Conservation (phyloP, 2,888 invertebrate genomes). For the Apamea crenata region DNA sequence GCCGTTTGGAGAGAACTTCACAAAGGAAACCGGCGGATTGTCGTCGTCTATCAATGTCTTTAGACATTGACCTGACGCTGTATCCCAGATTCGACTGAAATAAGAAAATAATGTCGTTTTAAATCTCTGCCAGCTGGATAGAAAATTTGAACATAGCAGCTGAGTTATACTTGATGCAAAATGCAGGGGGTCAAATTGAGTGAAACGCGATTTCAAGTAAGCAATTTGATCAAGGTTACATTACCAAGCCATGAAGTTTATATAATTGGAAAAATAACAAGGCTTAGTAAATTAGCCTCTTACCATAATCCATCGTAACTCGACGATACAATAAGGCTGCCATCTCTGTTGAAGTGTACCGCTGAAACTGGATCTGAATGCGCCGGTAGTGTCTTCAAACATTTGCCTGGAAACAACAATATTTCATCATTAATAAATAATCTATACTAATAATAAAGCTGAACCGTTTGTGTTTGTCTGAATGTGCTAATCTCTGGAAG, state of each 20-base stretch:
- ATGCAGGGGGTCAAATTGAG: neutral
- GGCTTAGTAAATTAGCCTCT: slow-evolving; percentile 53
- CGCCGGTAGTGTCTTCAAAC: slow-evolving; percentile 99
- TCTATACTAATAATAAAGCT: neutral
- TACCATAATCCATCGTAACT: slow-evolving; percentile 99
- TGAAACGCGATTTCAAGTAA: neutral
- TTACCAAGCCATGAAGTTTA: slow-evolving; percentile 7
- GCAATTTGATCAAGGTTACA: neutral
- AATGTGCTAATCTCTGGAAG: neutral
- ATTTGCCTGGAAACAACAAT: slow-evolving; percentile 91
- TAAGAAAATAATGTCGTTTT: slow-evolving; percentile 15
- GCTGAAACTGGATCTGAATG: slow-evolving; percentile 99
- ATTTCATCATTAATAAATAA: neutral
- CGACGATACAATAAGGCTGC: slow-evolving; percentile 99
- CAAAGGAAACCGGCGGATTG: slow-evolving; percentile 99
- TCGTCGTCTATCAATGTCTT: slow-evolving; percentile 99
- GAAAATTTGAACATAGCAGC: neutral
- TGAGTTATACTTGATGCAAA: neutral
- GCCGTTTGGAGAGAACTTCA: slow-evolving; percentile 99
- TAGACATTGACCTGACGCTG: slow-evolving; percentile 99
- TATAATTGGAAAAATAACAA: slow-evolving; percentile 49
- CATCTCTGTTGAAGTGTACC: slow-evolving; percentile 99
- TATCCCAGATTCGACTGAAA: slow-evolving; percentile 99
- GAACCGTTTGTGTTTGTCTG: neutral
- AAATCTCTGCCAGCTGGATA: neutral